A percentile compares a stretch with the other conserved stretches of the same genome.
Conservation (phyloP, 1,140 invertebrate genomes). For the Oscheius sp. region DNA sequence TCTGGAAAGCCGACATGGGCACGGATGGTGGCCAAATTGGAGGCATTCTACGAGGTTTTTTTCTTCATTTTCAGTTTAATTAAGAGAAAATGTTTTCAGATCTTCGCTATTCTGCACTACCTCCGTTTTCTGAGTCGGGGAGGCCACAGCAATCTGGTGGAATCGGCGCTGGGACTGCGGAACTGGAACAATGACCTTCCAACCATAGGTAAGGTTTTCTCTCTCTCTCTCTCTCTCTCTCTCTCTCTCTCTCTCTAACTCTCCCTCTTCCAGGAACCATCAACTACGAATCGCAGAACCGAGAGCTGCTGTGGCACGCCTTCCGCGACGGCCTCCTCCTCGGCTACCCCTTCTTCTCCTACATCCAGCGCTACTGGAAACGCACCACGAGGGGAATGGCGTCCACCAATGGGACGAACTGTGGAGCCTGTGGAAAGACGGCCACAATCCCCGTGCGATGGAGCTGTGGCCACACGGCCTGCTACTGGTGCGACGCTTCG, state of each 20-base stretch:
- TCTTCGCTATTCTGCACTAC: slow-evolving; percentile 20
- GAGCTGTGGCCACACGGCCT: slow-evolving; percentile 23
- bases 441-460: slow-evolving; percentile 20
- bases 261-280: slow-evolving; percentile 29
- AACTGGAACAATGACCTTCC: slow-evolving; percentile 24
- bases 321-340: slow-evolving; percentile 34
- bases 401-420: background rate
- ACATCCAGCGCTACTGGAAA: slow-evolving; percentile 1
- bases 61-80: background rate
- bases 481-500: slow-evolving; percentile 29
- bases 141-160: slow-evolving; percentile 25
- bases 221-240: too few relatives aligned
- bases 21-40: background rate
- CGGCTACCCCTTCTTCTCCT: slow-evolving; percentile 15
- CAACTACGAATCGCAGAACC: slow-evolving; percentile 35
- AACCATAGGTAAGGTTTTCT: slow-evolving; percentile 24
- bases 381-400: background rate
- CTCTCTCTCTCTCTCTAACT: too few relatives aligned
- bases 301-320: slow-evolving; percentile 32
- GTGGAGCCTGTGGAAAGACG: slow-evolving; percentile 28
- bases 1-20: background rate
- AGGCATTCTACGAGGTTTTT: slow-evolving; percentile 14
- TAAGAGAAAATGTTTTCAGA: background rate
- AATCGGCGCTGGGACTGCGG: slow-evolving; percentile 15
- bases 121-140: slow-evolving; percentile 31